Evolutionary conservation across 2,113 vertebrate genomes (phyloP), one percentile per base, ranked within the genome.

Genomic region (Toxostoma redivivum): DNA sequence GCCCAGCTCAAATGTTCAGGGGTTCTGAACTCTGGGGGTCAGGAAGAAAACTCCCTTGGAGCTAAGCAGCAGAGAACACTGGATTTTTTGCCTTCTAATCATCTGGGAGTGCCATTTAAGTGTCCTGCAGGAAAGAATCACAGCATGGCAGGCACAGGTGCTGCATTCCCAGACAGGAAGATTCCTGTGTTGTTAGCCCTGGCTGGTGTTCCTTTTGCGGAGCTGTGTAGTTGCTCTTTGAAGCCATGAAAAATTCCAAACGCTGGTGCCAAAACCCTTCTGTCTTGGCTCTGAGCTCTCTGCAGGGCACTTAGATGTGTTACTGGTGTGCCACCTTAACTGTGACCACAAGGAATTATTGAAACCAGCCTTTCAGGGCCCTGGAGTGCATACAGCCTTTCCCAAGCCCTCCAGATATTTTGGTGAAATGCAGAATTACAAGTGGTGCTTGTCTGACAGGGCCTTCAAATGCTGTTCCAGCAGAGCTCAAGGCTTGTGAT

Each of bases 91-190:
- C n/a, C 33, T 89, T 31, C 19, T 17, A 60, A n/a, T 72, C 15
- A 3, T 56, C 72, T 80, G 65, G 60, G 35, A 91, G 70, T 58
- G 64, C 20, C 23, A 11, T 40, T 15, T 10, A 25, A 48, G 56
- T 57, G 50, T 11, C 35, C 33, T 53, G 16, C 1, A 1, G 33
- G 73, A 42, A 77, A 27, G 65, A 51, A 27, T 35, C 12, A 7
- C 51, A 70, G 2, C 10, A 1, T 31, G n/a, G 33, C 66, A 22
- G 3, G 23, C 7, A 4, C 8, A 25, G 20, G 2, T 15, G 15
- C 5, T 54, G 60, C 57, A 81, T 73, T 48, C 64, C 37, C 47
- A 48, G 58, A n/a, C 30, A 33, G 54, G 17, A 25, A 6, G 33
- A 19, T 27, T 37, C 48, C 24, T 23, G 5, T 47, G 44, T 47